Conservation (phyloP, 1,140 invertebrate genomes). For the Tetranychus urticae region DNA sequence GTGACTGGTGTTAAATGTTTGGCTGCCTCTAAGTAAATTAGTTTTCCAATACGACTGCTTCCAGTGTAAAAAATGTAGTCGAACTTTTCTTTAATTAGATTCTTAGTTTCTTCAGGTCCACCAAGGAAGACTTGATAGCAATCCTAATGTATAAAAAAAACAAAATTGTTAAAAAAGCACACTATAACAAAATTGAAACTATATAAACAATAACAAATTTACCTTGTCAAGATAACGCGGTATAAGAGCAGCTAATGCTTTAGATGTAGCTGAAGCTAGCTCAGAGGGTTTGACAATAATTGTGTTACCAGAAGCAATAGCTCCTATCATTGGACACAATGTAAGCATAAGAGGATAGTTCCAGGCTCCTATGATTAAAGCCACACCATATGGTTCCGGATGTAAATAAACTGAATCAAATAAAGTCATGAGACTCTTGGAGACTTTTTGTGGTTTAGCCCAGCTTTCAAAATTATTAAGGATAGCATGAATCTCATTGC, state of each 20-base stretch:
- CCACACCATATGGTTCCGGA: constrained; percentile 39
- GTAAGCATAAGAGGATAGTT: constrained; percentile 83
- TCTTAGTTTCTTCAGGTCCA: constrained; percentile 54
- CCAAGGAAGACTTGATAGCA: constrained; percentile 37
- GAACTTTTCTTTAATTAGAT: constrained; percentile 63
- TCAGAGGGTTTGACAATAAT: constrained; percentile 48
- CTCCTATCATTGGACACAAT: constrained; percentile 48
- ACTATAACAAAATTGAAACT: background rate
- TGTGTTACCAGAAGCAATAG: constrained; percentile 52
- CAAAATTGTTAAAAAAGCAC: background rate
- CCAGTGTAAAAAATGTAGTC: constrained; percentile 98
- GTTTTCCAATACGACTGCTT: constrained; percentile 41
- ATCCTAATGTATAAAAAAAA: constrained; percentile 18
- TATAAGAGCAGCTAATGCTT: constrained; percentile 45
- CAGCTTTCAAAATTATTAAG: constrained; percentile 23
- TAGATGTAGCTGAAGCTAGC: constrained; percentile 40
- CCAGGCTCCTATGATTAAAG: constrained; percentile 79
- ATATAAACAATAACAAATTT: no score
- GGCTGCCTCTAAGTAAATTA: constrained; percentile 65
- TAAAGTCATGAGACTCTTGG: constrained; percentile 25
- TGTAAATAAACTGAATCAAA: constrained; percentile 27
- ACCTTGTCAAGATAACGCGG: constrained; percentile 77
- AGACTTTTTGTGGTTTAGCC: constrained; percentile 19
- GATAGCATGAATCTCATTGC: constrained; percentile 1
- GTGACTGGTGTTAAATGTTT: constrained; percentile 82